Evolutionary conservation across 2,797 vertebrate species (phyloP).

Genomic region (Allobates femoralis): DNA sequence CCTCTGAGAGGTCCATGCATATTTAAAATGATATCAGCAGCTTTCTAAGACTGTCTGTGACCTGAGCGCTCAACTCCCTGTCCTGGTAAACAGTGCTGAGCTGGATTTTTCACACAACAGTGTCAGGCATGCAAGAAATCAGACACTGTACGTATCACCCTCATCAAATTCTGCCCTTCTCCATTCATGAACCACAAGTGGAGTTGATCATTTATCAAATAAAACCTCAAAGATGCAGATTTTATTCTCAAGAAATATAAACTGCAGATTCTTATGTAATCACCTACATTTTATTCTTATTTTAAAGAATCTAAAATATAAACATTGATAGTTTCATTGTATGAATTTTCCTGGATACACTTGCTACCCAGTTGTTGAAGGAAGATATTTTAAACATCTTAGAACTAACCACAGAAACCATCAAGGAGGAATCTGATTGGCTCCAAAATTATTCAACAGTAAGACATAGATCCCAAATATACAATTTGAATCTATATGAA

Average conservation of each 20-base stretch:
- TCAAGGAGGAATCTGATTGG: no score
- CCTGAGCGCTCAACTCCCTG: constrained; percentile 16
- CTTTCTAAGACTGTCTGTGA: constrained; percentile 51
- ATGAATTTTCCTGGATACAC: no score
- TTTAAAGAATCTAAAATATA: background rate
- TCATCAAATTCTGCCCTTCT: background rate
- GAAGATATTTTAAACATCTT: no score
- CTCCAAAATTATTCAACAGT: no score
- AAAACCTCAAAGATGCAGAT: background rate
- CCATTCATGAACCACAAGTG: background rate
- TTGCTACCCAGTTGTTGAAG: no score
- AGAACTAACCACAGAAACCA: no score
- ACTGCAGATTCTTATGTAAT: background rate
- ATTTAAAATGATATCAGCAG: constrained; percentile 44
- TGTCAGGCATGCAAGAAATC: background rate
- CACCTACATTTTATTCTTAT: background rate
- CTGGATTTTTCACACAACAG: background rate
- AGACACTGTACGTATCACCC: background rate
- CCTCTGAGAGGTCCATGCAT: constrained; percentile 42
- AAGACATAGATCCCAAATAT: no score
- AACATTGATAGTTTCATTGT: no score
- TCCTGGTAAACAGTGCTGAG: background rate
- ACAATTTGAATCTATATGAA: no score
- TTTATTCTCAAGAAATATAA: background rate
- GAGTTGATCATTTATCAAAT: background rate